phyloP scores from a whole-genome alignment of 2,888 invertebrate species.

The Tuta absoluta region DNA sequence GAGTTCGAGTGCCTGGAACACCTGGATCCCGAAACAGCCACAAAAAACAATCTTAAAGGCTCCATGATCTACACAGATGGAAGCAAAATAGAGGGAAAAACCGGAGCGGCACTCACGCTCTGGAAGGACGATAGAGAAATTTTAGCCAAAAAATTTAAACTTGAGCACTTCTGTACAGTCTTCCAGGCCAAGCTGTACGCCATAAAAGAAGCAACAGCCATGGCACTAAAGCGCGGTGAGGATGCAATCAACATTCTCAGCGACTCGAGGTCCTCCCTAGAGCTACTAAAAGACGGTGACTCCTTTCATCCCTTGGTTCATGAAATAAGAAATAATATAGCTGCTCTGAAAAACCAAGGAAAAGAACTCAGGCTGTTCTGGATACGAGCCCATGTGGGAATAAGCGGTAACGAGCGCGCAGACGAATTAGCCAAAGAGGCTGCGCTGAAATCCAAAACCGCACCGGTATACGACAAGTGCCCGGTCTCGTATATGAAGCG shows the following conservation, averaged over 20 bases:
- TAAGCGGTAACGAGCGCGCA: neutral
- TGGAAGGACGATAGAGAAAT: neutral
- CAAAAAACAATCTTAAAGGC: neutral
- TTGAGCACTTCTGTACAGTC: neutral
- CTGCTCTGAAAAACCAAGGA: neutral
- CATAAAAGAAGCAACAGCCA: neutral
- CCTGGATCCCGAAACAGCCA: neutral
- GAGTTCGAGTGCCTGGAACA: neutral
- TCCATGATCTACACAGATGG: neutral
- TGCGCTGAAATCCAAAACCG: neutral
- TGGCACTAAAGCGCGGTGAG: neutral
- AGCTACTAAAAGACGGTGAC: neutral
- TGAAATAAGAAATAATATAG: neutral
- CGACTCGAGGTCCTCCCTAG: neutral
- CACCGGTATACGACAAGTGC: neutral
- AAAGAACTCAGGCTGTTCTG: neutral
- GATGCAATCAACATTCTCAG: neutral
- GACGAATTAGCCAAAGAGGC: constrained; percentile 7
- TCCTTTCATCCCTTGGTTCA: neutral
- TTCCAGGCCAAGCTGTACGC: neutral
- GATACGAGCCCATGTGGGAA: neutral
- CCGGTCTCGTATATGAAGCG: constrained; percentile 6
- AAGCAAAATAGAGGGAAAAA: neutral
- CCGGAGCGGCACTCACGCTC: neutral
- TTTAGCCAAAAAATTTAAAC: neutral